Base-by-base conservation (phyloP, 2,797 vertebrate species). In the Acanthis flammea region DNA sequence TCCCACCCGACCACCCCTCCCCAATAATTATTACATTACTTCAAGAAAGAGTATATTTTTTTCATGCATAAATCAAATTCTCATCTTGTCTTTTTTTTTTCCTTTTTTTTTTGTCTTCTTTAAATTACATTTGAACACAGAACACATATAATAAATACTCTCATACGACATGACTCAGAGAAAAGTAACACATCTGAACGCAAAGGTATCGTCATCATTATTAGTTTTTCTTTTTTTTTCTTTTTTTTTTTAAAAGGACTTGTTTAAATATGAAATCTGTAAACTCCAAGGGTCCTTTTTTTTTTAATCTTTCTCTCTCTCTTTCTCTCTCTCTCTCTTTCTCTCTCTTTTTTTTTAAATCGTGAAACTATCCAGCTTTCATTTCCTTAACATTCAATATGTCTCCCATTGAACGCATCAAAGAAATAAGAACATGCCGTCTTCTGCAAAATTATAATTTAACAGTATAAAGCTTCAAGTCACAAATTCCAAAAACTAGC, bases 391-490 rank as follows among this genome's bases (percentile, higher is more conserved):
- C 99, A 99, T 99, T 99, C 99, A 99, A 97, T 98, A 98, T 96
- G 98, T 99, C 99, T 99, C 98, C 99, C 98, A 97, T 82, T 81
- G 97, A 97, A 98, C 96, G 91, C 95, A 55, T 97, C 97, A 97
- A 97, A 98, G 96, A 97, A 97, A 97, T 88, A 94, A 97, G 97
- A 97, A 97, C 97, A 98, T 98, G 96, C 97, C 97, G 92, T 97
- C 93, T 93, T 98, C 98, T 97, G 98, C 98, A 98, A 98, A 98
- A 97, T 98, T 98, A 98, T 98, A 98, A 98, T 99, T 98, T 98
- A 99, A 99, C 98, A 98, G 99, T 99, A 99, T 98, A 99, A 99
- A 99, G 99, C 99, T 99, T 99, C 98, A 99, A 99, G 99, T 99
- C 99, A 99, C 99, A 98, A 99, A 98, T 99, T 99, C 98, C 98